A percentile compares a stretch with the other conserved stretches of the same genome.
phyloP scores from a whole-genome alignment of 2,113 vertebrate genomes.

The Myotis lucifugus region DNA sequence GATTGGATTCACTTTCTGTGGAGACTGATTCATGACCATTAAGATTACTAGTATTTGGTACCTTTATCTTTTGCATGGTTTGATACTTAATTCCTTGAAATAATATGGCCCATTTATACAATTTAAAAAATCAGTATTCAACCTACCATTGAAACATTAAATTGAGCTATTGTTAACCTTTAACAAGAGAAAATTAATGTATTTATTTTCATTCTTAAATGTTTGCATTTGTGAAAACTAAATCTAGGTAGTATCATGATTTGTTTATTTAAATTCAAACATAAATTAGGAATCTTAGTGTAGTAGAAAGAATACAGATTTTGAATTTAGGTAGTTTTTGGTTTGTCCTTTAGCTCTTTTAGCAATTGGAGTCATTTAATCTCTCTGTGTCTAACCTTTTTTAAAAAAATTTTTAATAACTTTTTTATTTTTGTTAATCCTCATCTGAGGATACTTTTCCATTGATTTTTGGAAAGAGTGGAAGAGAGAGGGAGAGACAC shows the following conservation, averaged over 20 bases:
- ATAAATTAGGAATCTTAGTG: not conserved
- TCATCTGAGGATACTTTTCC: no score
- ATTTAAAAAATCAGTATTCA: not conserved
- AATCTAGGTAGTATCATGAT: not conserved
- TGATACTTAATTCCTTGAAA: constrained; percentile 35
- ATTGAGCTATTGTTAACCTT: not conserved
- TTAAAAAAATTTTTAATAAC: no score
- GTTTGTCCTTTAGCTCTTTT: not conserved
- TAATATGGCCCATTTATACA: not conserved
- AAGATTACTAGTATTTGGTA: not conserved
- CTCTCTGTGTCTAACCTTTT: not conserved
- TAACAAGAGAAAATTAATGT: not conserved
- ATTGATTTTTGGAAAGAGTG: no score
- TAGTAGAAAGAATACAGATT: not conserved
- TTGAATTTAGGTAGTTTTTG: constrained; percentile 15
- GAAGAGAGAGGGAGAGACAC: no score
- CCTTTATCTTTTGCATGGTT: constrained; percentile 23
- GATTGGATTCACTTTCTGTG: not conserved
- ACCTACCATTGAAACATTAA: not conserved
- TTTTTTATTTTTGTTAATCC: no score
- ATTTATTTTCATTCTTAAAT: constrained; percentile 2
- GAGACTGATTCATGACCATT: not conserved
- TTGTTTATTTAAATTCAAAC: not conserved
- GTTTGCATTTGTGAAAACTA: not conserved
- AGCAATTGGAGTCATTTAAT: not conserved